Evolutionary conservation across 2,113 vertebrate genomes (phyloP), one percentile per base, ranked within the genome.

Genomic region (Pelecanoides urinatrix): DNA sequence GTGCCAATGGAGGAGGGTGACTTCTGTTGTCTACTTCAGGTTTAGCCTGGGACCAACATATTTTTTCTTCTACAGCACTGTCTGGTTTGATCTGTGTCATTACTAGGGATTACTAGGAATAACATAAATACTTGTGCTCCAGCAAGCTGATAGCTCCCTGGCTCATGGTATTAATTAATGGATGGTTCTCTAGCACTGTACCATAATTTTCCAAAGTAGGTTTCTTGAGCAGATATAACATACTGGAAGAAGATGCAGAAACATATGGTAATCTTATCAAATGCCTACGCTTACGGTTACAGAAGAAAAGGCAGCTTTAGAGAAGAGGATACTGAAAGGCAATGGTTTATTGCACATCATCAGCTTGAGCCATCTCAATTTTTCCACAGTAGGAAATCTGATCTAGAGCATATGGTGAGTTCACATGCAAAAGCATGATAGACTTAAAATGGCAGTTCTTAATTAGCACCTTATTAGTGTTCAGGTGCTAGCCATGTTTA

Each of bases 401-500:
- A 95, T 91, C 58, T 77, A 22, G 71, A 95, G 62, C 91, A 95
- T 95, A 96, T 97, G 96, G 90, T 70, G 56, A 96, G 74, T 86
- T 95, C 92, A 90, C 18, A 27, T 90, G 71, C 83, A 80, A 86
- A 95, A 94, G 26, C 55, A 88, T 2, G 20, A 89, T 58, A 81
- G 81, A 88, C 82, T 95, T 93, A 87, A 93, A 95, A 91, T 96
- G 94, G 90, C 94, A 97, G 58, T 47, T 96, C 94, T 91, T 97
- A 96, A 97, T 97, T 95, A 96, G 47, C 79, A 87, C 72, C 82
- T 93, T 92, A 89, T 96, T 97, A 96, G 63, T 87, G 94, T 36
- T 96, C 95, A 92, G 95, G 95, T 94, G 79, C 87, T 93, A 88
- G 55, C 75, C 90, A 49, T 86, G 66, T 83, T 93, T 87, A 95